Percentiles rank a stretch among this genome's conserved stretches.
Evolutionary conservation across 2,888 invertebrate species (phyloP).

Genomic region (Chrysolina haemoptera): DNA sequence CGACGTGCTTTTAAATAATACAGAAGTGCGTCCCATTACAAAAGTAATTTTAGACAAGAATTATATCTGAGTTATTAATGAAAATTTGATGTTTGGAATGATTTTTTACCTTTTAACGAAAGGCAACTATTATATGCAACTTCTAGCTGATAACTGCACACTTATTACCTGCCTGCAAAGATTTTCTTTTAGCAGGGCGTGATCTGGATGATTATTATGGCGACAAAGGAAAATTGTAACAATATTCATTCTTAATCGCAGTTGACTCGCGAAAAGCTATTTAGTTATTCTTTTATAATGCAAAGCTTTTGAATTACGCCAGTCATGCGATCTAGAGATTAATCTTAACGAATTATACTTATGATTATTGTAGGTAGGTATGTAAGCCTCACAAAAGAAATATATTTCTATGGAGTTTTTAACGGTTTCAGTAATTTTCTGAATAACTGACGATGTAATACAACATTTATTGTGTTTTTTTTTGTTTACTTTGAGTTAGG

Average conservation of each 20-base stretch:
- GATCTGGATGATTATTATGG: conserved; percentile 1
- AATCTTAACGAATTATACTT: conserved; percentile 22
- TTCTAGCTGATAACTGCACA: not conserved
- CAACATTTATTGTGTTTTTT: not conserved
- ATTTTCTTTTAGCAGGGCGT: conserved; percentile 8
- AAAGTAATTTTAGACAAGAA: no score
- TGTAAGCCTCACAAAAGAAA: conserved; percentile 9
- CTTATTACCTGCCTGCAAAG: not conserved
- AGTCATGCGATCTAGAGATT: conserved; percentile 26
- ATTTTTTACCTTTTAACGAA: not conserved
- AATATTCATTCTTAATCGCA: conserved; percentile 26
- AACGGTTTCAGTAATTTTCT: not conserved
- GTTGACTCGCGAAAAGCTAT: conserved; percentile 33
- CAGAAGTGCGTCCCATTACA: no score
- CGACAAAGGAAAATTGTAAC: conserved; percentile 22
- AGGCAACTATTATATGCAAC: not conserved
- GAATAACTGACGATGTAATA: conserved; percentile 4
- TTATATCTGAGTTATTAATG: no score
- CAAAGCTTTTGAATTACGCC: conserved; percentile 1
- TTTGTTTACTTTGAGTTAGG: not conserved
- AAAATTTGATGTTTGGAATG: no score
- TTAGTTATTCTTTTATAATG: conserved; percentile 27
- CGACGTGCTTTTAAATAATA: no score
- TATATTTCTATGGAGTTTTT: not conserved
- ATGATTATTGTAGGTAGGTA: conserved; percentile 2